Base-by-base conservation (phyloP, 2,113 vertebrate species). In the Jaculus jaculus region DNA sequence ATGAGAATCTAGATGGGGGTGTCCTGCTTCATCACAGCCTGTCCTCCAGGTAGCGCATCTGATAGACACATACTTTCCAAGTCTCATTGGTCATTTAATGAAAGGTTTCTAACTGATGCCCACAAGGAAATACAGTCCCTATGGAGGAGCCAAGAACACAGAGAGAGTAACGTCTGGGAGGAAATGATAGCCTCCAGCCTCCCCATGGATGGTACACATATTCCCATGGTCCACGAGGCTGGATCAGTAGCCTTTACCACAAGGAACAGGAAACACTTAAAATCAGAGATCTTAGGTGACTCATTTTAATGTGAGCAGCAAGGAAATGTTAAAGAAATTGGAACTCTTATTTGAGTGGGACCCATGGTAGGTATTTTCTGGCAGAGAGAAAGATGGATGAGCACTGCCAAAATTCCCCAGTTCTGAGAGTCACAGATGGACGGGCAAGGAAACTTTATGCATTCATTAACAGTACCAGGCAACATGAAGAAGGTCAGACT, bases 291-390 rank as follows among this genome's bases (percentile, higher is more conserved):
- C 73, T 63, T 74, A 47, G 3, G 65, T n/a, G 61, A 92, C 81
- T 92, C 84, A 58, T 79, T 91, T 61, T 80, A 65, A 79, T 47
- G 47, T 28, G 37, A 96, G 88, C 79, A 80, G 89, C 91, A 81
- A 96, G 85, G 91, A 96, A 85, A 92, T 93, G 91, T 94, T 92
- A 92, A 88, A 86, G 83, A 85, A 90, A 95, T 61, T 80, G 83
- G 86, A 94, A 88, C 34, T 86, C 65, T 0, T 1, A 94, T 82
- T 88, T 94, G 88, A 93, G 92, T 42, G 86, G 92, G 80, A 79
- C 80, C 69, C 74, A 73, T 71, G 82, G 77, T 92, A 86, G 87
- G 74, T 95, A 94, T 94, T 92, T 96, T 86, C 93, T 96, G 95
- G 94, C 95, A 96, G 71, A 96, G 85, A 26, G 71, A 96, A 83